Base-by-base conservation (phyloP, 2,797 vertebrate species). In the Pithecia hirsuta region DNA sequence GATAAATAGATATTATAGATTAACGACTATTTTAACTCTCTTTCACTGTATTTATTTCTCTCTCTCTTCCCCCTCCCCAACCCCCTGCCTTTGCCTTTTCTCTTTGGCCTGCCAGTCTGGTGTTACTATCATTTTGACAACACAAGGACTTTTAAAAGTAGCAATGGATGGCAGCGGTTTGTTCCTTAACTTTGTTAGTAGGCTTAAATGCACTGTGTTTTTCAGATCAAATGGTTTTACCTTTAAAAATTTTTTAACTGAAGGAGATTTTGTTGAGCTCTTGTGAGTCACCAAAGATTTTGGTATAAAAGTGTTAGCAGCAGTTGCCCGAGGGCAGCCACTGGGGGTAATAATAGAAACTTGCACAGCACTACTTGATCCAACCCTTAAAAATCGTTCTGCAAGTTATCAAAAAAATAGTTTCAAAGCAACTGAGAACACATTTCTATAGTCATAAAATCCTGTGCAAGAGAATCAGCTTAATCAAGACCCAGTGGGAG, bases 211-310 rank as follows among this genome's bases (percentile, higher is more conserved):
- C 15, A 78, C 64, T 89, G 24, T 86, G 50, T 86, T 97, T 93
- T 97, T 97, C 50, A 96, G 57, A 90, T 84, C 81, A 46, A 92
- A 41, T 39, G 41, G 11, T 96, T 97, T 70, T 93, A 41, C 2
- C 78, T 95, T 96, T 95, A 36, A 24, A 88, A 97, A 59, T 72
- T 80, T 80, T 95, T 97, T n/a, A 97, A 92, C 57, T 75, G 86
- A 94, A 92, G 67, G 0, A 2, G 30, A 41, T 95, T 80, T 90
- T 96, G 64, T 87, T 92, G 81, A 96, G 89, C 52, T 97, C 90
- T 94, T 96, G 79, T 92, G 50, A 88, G 78, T 98, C 79, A 75
- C 76, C 94, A 50, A 97, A 96, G 64, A 50, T 98, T 96, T 88
- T 86, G 95, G 57, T 97, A 91, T 96, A 93, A 95, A 98, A 97